These are phyloP conservation scores for Drosophila atroscutellata DNA, from an alignment of 2,888 invertebrate species.

Conservation along the genomic window DNA sequence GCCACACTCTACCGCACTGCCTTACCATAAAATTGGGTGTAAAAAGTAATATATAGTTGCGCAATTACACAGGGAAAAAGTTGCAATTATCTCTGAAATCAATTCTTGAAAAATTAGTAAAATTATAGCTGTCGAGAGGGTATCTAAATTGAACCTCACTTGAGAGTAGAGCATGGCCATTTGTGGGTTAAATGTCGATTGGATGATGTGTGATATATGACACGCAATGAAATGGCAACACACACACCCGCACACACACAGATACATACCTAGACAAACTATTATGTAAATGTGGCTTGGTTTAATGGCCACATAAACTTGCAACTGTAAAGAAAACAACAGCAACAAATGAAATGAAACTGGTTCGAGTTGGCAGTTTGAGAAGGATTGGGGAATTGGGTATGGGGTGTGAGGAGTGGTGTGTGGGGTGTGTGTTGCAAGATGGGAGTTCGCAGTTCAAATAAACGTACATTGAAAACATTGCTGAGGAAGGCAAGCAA, in stretches of 20 bases:
- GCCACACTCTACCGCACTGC: not conserved
- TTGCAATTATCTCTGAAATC: not conserved
- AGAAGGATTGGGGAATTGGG: not conserved
- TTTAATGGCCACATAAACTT: constrained; percentile 63
- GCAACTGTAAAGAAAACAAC: constrained; percentile 12
- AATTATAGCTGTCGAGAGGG: not conserved
- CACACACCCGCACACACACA: not conserved
- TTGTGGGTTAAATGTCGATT: constrained; percentile 45
- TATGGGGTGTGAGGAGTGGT: not conserved
- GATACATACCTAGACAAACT: constrained; percentile 12
- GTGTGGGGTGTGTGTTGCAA: not conserved
- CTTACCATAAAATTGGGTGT: not conserved
- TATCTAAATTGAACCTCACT: not conserved
- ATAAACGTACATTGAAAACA: constrained; percentile 22
- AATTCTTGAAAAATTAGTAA: not conserved
- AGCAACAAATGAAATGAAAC: constrained; percentile 3
- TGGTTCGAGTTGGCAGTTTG: not conserved
- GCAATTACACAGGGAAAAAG: not conserved
- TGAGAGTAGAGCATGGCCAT: not conserved
- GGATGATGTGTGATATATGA: constrained; percentile 77
- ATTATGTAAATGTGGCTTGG: constrained; percentile 58
- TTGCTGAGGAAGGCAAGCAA: constrained; percentile 51
- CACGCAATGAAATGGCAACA: constrained; percentile 60
- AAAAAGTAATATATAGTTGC: not conserved
- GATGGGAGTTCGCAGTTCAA: constrained; percentile 29